phyloP scores from a whole-genome alignment of 2,113 vertebrate species.

The Rhinolophus sinicus region DNA sequence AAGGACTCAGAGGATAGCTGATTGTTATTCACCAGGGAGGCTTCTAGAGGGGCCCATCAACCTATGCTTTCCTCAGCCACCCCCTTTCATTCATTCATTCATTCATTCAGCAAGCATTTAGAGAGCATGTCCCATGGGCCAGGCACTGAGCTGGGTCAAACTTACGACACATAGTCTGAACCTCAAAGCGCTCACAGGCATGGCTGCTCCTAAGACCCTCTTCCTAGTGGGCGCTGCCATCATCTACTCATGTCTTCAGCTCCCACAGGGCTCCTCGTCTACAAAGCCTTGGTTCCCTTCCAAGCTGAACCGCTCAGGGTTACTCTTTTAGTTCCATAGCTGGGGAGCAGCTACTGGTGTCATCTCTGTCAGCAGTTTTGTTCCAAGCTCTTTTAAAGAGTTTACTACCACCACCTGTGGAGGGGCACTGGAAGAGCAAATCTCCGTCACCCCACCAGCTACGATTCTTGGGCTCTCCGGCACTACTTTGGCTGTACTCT shows the following conservation, averaged over 20 bases:
- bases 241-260: neutral
- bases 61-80: neutral
- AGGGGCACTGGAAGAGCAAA: fast-evolving
- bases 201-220: neutral
- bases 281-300: neutral
- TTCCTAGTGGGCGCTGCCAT: neutral
- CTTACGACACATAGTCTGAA: neutral
- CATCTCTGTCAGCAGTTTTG: neutral
- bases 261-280: neutral
- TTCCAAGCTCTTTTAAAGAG: neutral
- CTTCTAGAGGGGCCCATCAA: neutral
- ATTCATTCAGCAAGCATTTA: conserved; percentile 44
- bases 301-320: neutral
- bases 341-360: neutral
- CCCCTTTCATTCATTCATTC: conserved; percentile 39
- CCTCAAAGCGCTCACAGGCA: neutral
- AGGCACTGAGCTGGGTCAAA: neutral
- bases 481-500: neutral
- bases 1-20: neutral
- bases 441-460: neutral
- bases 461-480: neutral
- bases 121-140: no score
- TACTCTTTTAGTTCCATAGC: neutral
- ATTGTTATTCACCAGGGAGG: neutral
- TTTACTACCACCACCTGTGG: neutral